Conservation (phyloP, 2,113 vertebrate species). For the Lophotis ruficrista region DNA sequence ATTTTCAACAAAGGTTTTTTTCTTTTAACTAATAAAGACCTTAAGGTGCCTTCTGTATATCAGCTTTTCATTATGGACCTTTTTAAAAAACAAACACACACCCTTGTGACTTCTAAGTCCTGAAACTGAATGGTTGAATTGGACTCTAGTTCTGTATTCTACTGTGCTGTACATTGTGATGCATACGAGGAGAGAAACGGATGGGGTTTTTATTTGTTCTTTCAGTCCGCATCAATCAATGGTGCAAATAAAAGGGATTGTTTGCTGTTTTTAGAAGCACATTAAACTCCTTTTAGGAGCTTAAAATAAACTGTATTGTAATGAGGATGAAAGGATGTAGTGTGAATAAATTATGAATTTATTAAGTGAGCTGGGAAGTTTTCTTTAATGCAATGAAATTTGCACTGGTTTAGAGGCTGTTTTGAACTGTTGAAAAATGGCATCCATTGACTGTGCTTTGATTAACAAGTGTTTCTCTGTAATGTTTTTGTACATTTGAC, state of each 20-base stretch:
- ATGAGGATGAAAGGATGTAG: constrained; percentile 17
- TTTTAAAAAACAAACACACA: background rate
- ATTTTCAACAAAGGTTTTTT: background rate
- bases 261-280: constrained; percentile 36
- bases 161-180: background rate
- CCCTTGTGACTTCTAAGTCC: background rate
- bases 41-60: constrained; percentile 38
- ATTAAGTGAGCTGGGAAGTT: constrained; percentile 33
- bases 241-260: constrained; percentile 62
- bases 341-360: constrained; percentile 40
- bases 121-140: background rate
- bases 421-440: constrained; percentile 54
- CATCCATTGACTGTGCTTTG: constrained; percentile 61
- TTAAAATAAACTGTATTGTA: constrained; percentile 31
- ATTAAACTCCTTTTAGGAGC: constrained; percentile 44
- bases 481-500: constrained; percentile 60
- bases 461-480: constrained; percentile 50
- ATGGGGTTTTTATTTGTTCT: background rate
- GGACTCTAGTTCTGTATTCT: background rate
- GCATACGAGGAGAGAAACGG: background rate
- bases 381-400: constrained; percentile 57
- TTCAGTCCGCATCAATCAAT: constrained; percentile 34
- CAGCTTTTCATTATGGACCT: background rate
- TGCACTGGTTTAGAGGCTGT: constrained; percentile 62
- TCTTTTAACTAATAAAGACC: background rate